phyloP scores from a whole-genome alignment of 2,113 vertebrate genomes.

The Motacilla tschutschensis region DNA sequence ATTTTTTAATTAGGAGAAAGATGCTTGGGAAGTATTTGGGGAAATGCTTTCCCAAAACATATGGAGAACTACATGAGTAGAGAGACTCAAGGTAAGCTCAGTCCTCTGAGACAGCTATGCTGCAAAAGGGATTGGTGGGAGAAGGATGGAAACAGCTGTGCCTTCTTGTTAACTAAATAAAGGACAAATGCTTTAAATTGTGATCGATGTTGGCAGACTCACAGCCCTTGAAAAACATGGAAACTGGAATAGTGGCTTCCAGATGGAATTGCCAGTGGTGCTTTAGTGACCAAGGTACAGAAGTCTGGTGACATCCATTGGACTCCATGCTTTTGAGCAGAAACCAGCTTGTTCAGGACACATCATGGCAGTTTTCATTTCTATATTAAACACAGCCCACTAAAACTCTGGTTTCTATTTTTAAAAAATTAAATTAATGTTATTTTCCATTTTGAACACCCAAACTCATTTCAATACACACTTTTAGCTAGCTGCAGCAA shows the following conservation, averaged over 20 bases:
- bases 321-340: not conserved
- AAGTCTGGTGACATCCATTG: not conserved
- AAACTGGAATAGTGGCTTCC: slow-evolving; percentile 6
- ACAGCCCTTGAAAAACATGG: slow-evolving; percentile 2
- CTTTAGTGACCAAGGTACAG: not conserved
- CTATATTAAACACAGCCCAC: not conserved
- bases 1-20: not conserved
- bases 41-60: slow-evolving; percentile 33
- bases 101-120: slow-evolving; percentile 13
- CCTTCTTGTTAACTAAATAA: slow-evolving; percentile 52
- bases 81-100: slow-evolving; percentile 14
- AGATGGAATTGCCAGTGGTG: not conserved
- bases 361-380: not conserved
- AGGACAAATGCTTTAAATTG: slow-evolving; percentile 50
- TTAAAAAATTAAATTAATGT: not conserved
- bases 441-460: not conserved
- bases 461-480: not conserved
- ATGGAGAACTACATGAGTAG: not conserved
- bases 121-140: slow-evolving; percentile 18
- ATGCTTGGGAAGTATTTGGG: not conserved
- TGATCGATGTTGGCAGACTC: slow-evolving; percentile 13
- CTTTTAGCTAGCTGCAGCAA: slow-evolving; percentile 5
- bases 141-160: slow-evolving; percentile 56
- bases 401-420: not conserved
- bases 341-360: not conserved